A percentile compares a stretch with the other conserved stretches of the same genome.
phyloP scores from a whole-genome alignment of 1,140 invertebrate genomes.

The Trialeurodes vaporariorum region DNA sequence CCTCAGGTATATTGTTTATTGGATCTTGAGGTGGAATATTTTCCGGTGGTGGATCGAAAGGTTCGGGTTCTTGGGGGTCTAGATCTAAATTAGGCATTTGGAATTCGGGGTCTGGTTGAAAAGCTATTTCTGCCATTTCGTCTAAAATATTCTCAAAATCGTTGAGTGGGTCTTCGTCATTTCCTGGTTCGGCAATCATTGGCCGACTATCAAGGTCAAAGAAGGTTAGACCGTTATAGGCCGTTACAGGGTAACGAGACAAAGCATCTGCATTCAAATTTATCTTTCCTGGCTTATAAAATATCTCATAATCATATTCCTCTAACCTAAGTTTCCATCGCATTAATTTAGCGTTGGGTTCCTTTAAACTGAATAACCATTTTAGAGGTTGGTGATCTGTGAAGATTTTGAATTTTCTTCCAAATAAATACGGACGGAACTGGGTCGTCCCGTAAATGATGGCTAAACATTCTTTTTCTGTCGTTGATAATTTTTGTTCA shows the following conservation, averaged over 20 bases:
- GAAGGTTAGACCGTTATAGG: background rate
- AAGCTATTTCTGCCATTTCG: background rate
- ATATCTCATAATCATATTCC: constrained; percentile 21
- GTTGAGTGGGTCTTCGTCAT: background rate
- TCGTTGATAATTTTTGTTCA: constrained; percentile 24
- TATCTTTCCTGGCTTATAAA: constrained; percentile 26
- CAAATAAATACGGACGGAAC: constrained; percentile 37
- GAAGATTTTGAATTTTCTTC: constrained; percentile 35
- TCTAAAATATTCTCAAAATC: background rate
- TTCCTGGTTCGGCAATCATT: background rate
- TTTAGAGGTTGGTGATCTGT: constrained; percentile 40
- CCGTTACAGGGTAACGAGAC: constrained; percentile 19
- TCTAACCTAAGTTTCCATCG: constrained; percentile 19
- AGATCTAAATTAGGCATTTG: background rate
- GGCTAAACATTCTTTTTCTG: constrained; percentile 39
- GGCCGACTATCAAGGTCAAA: background rate
- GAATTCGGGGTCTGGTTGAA: background rate
- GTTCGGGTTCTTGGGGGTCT: background rate
- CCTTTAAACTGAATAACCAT: constrained; percentile 36
- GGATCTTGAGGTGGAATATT: background rate
- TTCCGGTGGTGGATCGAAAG: background rate
- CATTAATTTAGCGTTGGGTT: constrained; percentile 20
- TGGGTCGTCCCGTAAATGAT: constrained; percentile 37
- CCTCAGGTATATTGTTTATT: too few relatives aligned
- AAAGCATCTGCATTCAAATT: constrained; percentile 34